Evolutionary conservation across 2,888 invertebrate genomes (phyloP).

Genomic region (Diloba caeruleocephala): DNA sequence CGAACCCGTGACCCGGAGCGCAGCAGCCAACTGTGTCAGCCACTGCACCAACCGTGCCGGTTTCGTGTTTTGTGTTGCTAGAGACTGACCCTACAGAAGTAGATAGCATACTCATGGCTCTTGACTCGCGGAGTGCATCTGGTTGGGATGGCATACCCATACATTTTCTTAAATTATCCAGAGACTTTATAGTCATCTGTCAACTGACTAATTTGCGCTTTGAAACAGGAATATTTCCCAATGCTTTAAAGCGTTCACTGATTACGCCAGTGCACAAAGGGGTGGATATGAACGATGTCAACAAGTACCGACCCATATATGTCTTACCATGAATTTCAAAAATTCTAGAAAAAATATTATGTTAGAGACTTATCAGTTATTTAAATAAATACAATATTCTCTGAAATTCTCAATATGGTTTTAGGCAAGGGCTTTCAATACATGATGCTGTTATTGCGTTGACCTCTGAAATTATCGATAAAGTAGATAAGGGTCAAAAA

Average conservation of each 20-base stretch:
- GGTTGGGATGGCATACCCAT: constrained; percentile 35
- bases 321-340: constrained; percentile 23
- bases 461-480: too few relatives aligned
- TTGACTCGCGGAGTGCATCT: constrained; percentile 26
- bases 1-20: too few relatives aligned
- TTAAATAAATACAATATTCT: constrained; percentile 14
- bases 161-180: constrained; percentile 21
- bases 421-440: too few relatives aligned
- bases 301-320: constrained; percentile 41
- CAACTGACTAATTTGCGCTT: constrained; percentile 26
- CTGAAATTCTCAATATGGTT: too few relatives aligned
- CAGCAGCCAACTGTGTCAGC: too few relatives aligned
- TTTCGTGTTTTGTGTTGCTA: constrained; percentile 20
- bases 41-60: too few relatives aligned
- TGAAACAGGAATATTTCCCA: constrained; percentile 28
- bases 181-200: constrained; percentile 13
- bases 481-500: too few relatives aligned
- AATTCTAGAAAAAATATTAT: constrained; percentile 24
- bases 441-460: too few relatives aligned
- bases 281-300: constrained; percentile 25
- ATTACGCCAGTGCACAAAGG: constrained; percentile 33
- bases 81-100: constrained; percentile 22
- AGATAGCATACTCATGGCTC: constrained; percentile 6
- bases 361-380: constrained; percentile 13
- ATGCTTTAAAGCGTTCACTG: constrained; percentile 17